Conservation (phyloP, 2,113 vertebrate species). For the Donacobius atricapilla region DNA sequence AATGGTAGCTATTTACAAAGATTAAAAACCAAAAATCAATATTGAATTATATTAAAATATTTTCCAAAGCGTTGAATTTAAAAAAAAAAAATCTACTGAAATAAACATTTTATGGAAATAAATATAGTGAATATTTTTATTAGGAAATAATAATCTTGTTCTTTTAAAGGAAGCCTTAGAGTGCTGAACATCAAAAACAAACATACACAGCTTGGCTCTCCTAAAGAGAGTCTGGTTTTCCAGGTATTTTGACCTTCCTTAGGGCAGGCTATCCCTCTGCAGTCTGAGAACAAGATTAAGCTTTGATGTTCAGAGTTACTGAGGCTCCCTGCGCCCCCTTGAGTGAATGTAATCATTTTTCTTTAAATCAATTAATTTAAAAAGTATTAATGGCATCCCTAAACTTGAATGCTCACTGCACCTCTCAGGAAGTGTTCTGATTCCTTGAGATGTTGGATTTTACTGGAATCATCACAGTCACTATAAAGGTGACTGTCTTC, state of each 20-base stretch:
- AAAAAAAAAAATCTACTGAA: neutral
- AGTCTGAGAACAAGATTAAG: neutral
- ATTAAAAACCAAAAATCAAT: rapidly evolving
- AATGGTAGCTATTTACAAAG: neutral
- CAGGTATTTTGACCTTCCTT: neutral
- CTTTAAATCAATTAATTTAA: neutral
- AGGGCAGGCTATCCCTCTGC: neutral
- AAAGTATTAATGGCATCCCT: neutral
- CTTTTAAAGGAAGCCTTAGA: neutral
- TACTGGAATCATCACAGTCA: neutral
- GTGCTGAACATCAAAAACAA: neutral
- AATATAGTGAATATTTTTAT: neutral
- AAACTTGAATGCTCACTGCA: neutral
- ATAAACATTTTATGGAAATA: neutral
- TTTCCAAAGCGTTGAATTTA: neutral
- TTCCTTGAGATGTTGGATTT: neutral
- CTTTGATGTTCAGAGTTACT: neutral
- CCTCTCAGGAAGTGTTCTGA: neutral
- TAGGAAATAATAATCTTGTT: neutral
- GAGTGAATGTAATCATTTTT: neutral
- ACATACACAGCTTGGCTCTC: neutral
- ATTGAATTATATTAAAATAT: neutral
- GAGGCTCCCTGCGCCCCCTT: neutral
- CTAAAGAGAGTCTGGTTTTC: neutral
- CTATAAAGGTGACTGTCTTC: rapidly evolving